These are phyloP conservation scores for Ceuthmochares aereus DNA, from an alignment of 2,113 vertebrate genomes.

Conservation along the genomic window DNA sequence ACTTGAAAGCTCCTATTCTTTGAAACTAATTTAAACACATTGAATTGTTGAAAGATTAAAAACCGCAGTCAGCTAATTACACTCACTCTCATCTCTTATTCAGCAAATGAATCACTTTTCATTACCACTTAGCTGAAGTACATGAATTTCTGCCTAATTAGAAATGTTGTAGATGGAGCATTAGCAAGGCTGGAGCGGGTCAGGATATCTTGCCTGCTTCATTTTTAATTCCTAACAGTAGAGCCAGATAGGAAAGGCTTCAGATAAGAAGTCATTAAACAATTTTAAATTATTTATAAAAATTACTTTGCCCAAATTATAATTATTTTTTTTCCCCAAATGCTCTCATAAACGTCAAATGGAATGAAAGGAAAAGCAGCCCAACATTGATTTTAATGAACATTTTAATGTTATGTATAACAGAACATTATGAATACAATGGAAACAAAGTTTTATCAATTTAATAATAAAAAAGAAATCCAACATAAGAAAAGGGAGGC, in stretches of 20 bases:
- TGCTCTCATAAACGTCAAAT: conserved; percentile 78
- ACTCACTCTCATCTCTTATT: conserved; percentile 87
- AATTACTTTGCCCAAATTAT: conserved; percentile 88
- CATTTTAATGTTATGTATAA: conserved; percentile 96
- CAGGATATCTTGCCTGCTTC: conserved; percentile 82
- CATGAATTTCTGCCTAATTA: conserved; percentile 89
- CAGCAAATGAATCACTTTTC: conserved; percentile 87
- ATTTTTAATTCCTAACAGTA: conserved; percentile 83
- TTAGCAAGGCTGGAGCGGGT: conserved; percentile 82
- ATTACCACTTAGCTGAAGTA: conserved; percentile 87
- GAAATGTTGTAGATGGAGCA: conserved; percentile 86
- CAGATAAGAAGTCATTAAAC: conserved; percentile 85
- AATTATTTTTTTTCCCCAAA: conserved; percentile 84
- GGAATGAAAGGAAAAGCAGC: conserved; percentile 80
- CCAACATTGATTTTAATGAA: conserved; percentile 89
- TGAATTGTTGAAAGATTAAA: conserved; percentile 89
- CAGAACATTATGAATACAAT: conserved; percentile 92
- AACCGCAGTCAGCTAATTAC: conserved; percentile 87
- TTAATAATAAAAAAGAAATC: conserved; percentile 82
- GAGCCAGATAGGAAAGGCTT: conserved; percentile 79
- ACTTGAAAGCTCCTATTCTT: conserved; percentile 85
- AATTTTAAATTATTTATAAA: conserved; percentile 90
- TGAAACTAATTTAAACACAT: conserved; percentile 87
- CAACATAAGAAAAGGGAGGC: conserved; percentile 81
- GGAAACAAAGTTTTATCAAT: conserved; percentile 87